Evolutionary conservation across 2,888 invertebrate species (phyloP).

Genomic region (Leptinotarsa juncta): DNA sequence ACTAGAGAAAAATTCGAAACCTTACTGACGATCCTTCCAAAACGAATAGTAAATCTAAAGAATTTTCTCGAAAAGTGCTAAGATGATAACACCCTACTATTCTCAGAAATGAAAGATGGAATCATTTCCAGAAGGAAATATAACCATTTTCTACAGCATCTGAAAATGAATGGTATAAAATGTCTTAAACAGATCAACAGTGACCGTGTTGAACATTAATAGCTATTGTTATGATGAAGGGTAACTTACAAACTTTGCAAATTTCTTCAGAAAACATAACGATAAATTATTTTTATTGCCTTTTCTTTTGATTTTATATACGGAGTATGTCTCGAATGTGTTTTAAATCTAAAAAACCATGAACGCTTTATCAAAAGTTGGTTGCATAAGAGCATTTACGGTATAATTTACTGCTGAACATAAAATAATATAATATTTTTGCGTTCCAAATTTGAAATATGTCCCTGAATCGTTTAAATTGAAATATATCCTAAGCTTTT

Average conservation of each 20-base stretch:
- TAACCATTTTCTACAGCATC: too few relatives aligned
- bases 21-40: too few relatives aligned
- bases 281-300: slow-evolving; percentile 56
- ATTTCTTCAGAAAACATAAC: slow-evolving; percentile 46
- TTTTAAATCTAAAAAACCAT: slow-evolving; percentile 56
- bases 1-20: too few relatives aligned
- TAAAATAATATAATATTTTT: slow-evolving; percentile 59
- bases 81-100: too few relatives aligned
- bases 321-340: slow-evolving; percentile 52
- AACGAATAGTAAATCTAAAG: too few relatives aligned
- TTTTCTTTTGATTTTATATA: slow-evolving; percentile 39
- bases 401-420: slow-evolving; percentile 54
- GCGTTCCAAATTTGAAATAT: slow-evolving; percentile 56
- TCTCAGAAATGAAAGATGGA: too few relatives aligned
- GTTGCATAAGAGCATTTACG: slow-evolving; percentile 55
- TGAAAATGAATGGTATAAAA: background rate
- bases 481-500: slow-evolving; percentile 50
- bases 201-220: slow-evolving; percentile 25
- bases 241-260: slow-evolving; percentile 34
- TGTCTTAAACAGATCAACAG: background rate
- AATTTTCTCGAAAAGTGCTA: too few relatives aligned
- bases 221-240: slow-evolving; percentile 37
- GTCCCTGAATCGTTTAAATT: slow-evolving; percentile 52
- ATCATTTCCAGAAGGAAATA: background rate
- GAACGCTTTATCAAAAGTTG: slow-evolving; percentile 58